These are phyloP conservation scores for Aromia moschata DNA, from an alignment of 2,888 invertebrate species.

Conservation along the genomic window DNA sequence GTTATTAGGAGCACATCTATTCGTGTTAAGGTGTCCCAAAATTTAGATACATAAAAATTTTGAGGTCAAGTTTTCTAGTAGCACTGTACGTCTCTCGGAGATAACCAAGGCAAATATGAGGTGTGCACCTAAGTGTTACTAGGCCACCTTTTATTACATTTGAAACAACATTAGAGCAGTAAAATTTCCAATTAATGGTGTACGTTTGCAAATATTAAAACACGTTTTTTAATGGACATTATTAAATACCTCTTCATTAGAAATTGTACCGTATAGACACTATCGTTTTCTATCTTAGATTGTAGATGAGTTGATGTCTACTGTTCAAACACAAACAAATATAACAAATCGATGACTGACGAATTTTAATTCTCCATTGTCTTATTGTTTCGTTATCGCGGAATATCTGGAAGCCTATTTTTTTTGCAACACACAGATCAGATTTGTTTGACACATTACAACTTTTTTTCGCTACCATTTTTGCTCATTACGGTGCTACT, in stretches of 20 bases:
- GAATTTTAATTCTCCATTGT: not conserved
- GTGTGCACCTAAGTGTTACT: not conserved
- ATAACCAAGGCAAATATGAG: conserved; percentile 1
- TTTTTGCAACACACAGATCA: conserved; percentile 3
- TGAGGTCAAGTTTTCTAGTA: not conserved
- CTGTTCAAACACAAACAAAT: not conserved
- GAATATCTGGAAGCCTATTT: not conserved
- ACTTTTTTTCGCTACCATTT: not conserved
- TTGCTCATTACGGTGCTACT: not conserved
- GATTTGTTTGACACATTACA: conserved; percentile 1
- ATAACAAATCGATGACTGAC: not conserved
- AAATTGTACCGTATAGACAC: too few species aligned
- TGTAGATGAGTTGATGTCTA: conserved; percentile 6
- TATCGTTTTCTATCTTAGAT: conserved; percentile 14
- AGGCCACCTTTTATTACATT: conserved; percentile 2
- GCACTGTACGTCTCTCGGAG: not conserved
- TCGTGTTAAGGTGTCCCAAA: not conserved
- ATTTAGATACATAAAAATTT: not conserved
- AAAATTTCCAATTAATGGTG: not conserved
- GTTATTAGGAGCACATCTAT: too few species aligned
- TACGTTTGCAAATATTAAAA: not conserved
- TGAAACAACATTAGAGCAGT: not conserved
- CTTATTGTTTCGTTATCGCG: conserved; percentile 3
- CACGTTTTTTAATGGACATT: not conserved
- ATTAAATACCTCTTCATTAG: not conserved